Percentiles rank a stretch among this genome's conserved stretches.
Conservation (phyloP, 2,888 invertebrate genomes). For the Dynastes hyllus region DNA sequence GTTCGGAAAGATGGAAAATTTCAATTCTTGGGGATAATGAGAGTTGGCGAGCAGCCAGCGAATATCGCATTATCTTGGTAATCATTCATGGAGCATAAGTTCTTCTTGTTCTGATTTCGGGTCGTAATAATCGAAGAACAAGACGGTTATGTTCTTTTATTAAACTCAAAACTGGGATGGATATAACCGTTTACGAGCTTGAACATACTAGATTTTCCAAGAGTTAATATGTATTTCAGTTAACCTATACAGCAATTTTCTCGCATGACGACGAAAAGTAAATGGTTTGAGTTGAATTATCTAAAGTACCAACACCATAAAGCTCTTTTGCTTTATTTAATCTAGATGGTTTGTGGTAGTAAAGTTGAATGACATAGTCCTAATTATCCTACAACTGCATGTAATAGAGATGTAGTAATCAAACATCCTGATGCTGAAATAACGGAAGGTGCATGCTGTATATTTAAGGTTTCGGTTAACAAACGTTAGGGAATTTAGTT, state of each 20-base stretch:
- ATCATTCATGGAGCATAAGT: slow-evolving; percentile 47
- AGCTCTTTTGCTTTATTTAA: background rate
- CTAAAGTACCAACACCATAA: background rate
- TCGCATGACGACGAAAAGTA: background rate
- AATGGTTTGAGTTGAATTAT: background rate
- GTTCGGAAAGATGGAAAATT: slow-evolving; percentile 43
- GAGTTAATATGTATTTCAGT: slow-evolving; percentile 16
- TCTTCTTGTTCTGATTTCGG: slow-evolving; percentile 35
- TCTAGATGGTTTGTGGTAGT: background rate
- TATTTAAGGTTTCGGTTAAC: too few species aligned
- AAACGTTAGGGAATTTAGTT: too few species aligned
- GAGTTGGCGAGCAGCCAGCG: slow-evolving; percentile 39
- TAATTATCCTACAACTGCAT: background rate
- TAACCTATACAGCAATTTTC: slow-evolving; percentile 15
- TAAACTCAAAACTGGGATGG: background rate
- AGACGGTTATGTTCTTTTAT: slow-evolving; percentile 28
- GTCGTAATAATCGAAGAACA: slow-evolving; percentile 26
- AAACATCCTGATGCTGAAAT: too few species aligned
- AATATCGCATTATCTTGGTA: slow-evolving; percentile 45
- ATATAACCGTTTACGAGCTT: background rate
- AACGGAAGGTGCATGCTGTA: too few species aligned
- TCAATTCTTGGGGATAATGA: slow-evolving; percentile 45
- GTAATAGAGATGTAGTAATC: background rate
- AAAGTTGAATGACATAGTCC: background rate
- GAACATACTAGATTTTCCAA: slow-evolving; percentile 1